phyloP scores from a whole-genome alignment of 2,797 vertebrate genomes.

The Sebastes goodei region DNA sequence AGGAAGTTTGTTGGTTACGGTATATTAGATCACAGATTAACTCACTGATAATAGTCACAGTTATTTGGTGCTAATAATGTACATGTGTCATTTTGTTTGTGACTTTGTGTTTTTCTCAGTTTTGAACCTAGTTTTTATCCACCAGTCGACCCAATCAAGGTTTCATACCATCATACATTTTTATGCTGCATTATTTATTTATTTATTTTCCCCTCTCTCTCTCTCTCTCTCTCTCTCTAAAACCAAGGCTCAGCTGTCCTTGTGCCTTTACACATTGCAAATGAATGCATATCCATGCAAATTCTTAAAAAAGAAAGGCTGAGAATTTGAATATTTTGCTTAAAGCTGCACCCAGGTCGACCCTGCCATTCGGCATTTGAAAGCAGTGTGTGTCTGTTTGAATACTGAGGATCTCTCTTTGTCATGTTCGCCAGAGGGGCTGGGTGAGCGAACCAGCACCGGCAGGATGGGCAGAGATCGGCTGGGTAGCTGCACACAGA shows the following conservation, averaged over 20 bases:
- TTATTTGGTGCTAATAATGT: background rate
- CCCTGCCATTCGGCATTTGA: constrained; percentile 81
- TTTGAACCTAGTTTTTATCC: constrained; percentile 40
- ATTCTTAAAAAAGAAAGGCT: constrained; percentile 80
- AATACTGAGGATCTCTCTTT: constrained; percentile 81
- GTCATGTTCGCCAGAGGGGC: constrained; percentile 83
- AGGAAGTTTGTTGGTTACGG: constrained; percentile 34
- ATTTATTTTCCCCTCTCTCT: constrained; percentile 36
- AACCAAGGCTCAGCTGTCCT: constrained; percentile 82
- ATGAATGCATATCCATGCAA: constrained; percentile 85
- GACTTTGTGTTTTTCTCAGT: constrained; percentile 17
- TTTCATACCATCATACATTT: constrained; percentile 73
- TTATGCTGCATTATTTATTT: constrained; percentile 77
- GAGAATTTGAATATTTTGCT: constrained; percentile 84
- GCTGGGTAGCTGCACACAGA: constrained; percentile 78
- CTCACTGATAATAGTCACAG: background rate
- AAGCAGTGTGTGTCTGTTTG: constrained; percentile 80
- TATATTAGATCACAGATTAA: constrained; percentile 3
- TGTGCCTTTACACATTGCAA: constrained; percentile 80
- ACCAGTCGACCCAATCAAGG: constrained; percentile 58
- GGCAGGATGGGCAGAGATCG: constrained; percentile 79
- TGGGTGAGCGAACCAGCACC: constrained; percentile 80
- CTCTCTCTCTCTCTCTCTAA: constrained; percentile 26
- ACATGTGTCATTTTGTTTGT: constrained; percentile 9
- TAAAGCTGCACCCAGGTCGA: constrained; percentile 82